These are phyloP conservation scores for Morpho deidamia DNA, from an alignment of 2,888 invertebrate species.

Conservation along the genomic window DNA sequence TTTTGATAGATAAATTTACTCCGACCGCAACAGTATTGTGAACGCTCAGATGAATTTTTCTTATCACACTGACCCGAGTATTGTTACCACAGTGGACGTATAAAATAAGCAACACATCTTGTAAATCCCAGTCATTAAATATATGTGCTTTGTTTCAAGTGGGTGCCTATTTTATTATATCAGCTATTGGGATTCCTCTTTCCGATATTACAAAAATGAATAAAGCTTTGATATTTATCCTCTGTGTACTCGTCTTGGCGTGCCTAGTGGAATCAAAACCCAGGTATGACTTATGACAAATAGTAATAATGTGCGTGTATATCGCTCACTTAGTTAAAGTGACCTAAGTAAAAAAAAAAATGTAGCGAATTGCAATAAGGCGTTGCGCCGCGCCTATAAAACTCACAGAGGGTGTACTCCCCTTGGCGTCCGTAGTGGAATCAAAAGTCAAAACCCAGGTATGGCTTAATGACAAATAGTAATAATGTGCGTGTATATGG, in stretches of 20 bases:
- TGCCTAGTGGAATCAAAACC: constrained; percentile 4
- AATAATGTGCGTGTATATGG: too few species aligned
- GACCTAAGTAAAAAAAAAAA: too few species aligned
- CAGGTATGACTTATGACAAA: neutral
- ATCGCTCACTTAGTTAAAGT: too few species aligned
- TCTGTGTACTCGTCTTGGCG: neutral
- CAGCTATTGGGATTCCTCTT: neutral
- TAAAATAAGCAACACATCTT: constrained; percentile 3
- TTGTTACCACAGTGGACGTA: neutral
- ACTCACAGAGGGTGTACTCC: too few species aligned
- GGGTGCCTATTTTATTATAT: neutral
- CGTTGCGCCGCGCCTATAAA: too few species aligned
- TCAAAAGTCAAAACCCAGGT: too few species aligned
- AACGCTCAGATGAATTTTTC: neutral
- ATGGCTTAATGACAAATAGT: too few species aligned
- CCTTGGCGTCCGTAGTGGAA: neutral
- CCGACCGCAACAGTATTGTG: neutral
- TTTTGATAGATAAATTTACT: too few species aligned
- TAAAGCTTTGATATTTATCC: neutral
- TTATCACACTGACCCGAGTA: neutral
- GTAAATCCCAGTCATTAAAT: neutral
- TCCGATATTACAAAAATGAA: neutral
- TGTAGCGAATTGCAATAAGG: too few species aligned
- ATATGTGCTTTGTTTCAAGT: neutral
- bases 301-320: too few species aligned